These are phyloP conservation scores for Jordanella pulchra DNA, from an alignment of 2,797 vertebrate species.

Conservation along the genomic window DNA sequence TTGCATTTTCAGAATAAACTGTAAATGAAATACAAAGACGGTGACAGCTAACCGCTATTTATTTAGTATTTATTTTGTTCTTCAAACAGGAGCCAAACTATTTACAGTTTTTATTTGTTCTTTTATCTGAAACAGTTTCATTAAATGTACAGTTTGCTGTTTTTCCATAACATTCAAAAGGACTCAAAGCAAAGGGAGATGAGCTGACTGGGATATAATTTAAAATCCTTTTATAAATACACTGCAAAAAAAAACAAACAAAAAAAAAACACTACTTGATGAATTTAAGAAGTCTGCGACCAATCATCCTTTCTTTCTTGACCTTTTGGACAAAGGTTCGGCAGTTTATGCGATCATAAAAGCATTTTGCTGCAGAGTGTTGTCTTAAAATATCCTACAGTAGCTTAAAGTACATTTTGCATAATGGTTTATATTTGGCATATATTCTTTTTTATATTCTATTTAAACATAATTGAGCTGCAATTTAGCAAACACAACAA, in stretches of 20 bases:
- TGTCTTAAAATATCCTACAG: slow-evolving; percentile 42
- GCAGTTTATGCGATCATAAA: slow-evolving; percentile 50
- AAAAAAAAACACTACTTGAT: slow-evolving; percentile 17
- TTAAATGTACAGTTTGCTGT: slow-evolving; percentile 56
- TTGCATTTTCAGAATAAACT: neutral
- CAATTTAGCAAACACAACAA: no score
- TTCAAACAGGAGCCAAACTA: slow-evolving; percentile 82
- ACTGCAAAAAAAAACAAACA: no score
- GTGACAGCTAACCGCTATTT: slow-evolving; percentile 70
- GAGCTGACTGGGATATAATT: slow-evolving; percentile 61
- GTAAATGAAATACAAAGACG: neutral
- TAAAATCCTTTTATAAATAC: neutral
- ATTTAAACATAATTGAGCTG: slow-evolving; percentile 25
- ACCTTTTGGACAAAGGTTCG: slow-evolving; percentile 10
- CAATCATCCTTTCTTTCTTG: slow-evolving; percentile 14
- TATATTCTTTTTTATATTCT: neutral
- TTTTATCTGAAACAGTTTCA: slow-evolving; percentile 62
- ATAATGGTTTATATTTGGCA: neutral
- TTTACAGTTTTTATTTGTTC: slow-evolving; percentile 78
- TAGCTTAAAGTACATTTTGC: slow-evolving; percentile 4
- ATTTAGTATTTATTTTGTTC: slow-evolving; percentile 81
- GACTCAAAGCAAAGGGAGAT: slow-evolving; percentile 60
- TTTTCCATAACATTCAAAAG: slow-evolving; percentile 72
- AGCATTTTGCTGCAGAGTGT: slow-evolving; percentile 30
- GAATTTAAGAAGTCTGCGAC: slow-evolving; percentile 4